A percentile compares a stretch with the other conserved stretches of the same genome.
These are phyloP conservation scores for Erythrolamprus reginae DNA, from an alignment of 2,113 vertebrate species.

Conservation along the genomic window DNA sequence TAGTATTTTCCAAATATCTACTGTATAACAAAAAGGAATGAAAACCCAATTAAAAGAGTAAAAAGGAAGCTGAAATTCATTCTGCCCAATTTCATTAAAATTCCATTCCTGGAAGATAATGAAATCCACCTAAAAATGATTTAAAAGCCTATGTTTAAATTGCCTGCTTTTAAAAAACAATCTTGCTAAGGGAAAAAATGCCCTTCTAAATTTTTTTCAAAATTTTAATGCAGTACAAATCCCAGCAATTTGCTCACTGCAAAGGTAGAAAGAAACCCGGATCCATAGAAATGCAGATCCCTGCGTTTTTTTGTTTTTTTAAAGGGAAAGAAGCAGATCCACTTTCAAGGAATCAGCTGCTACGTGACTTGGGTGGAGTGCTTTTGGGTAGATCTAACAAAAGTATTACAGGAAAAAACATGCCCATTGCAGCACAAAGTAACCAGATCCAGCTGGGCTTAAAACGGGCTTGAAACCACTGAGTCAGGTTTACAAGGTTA, in stretches of 20 bases:
- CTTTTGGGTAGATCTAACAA: background rate
- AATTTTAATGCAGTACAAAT: background rate
- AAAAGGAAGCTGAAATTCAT: background rate
- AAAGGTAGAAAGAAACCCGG: background rate
- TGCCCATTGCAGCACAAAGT: background rate
- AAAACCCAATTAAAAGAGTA: background rate
- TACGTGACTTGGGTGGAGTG: background rate
- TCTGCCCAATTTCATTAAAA: background rate
- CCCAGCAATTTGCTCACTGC: background rate
- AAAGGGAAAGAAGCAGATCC: background rate
- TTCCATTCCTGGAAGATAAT: background rate
- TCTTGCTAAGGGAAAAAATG: background rate
- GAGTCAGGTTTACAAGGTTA: background rate
- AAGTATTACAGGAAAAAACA: background rate
- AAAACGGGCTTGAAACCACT: too few relatives aligned
- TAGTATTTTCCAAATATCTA: background rate
- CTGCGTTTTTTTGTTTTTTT: background rate
- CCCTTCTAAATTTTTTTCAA: background rate
- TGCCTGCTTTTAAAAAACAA: background rate
- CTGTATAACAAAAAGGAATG: background rate
- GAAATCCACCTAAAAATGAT: background rate
- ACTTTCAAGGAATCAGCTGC: background rate
- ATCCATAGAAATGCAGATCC: background rate
- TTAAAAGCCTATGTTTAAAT: background rate
- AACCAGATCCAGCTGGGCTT: background rate